These are phyloP conservation scores for Pachyseris speciosa DNA, from an alignment of 64 coral and sea anemone genomes.

Conservation along the genomic window DNA sequence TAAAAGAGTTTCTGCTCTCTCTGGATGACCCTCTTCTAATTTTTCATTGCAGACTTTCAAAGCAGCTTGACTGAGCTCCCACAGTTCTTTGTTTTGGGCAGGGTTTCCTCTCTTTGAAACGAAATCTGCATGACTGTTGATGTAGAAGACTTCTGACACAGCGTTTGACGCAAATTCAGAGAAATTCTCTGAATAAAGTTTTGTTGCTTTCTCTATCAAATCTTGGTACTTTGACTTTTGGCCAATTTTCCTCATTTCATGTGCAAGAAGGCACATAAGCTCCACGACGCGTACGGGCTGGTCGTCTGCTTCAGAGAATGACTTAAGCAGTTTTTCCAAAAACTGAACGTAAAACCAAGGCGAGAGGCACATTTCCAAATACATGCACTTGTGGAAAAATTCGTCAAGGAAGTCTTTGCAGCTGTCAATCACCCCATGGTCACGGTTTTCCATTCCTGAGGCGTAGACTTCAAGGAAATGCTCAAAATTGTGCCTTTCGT, in stretches of 20 bases:
- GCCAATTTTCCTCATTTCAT: slow-evolving; percentile 27
- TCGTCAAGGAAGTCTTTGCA: background rate
- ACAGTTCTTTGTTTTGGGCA: too few relatives aligned
- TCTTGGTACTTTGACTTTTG: background rate
- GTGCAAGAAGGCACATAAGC: slow-evolving; percentile 22
- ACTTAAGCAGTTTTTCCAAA: background rate
- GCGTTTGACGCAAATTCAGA: background rate
- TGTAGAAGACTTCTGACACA: background rate
- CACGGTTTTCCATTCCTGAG: background rate
- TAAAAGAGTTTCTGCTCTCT: background rate
- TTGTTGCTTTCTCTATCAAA: background rate
- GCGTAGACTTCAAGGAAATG: background rate
- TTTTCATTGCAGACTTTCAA: background rate
- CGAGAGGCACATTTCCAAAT: too few relatives aligned
- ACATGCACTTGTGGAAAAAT: background rate
- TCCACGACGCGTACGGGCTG: background rate
- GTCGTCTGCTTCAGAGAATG: background rate
- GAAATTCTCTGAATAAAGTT: background rate
- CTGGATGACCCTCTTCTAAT: background rate
- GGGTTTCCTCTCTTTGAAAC: background rate
- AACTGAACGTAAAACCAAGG: background rate
- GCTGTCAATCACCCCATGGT: background rate
- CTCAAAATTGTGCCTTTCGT: slow-evolving; percentile 33
- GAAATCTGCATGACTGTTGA: slow-evolving; percentile 23
- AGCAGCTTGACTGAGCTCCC: background rate